Conservation (phyloP, 2,888 invertebrate genomes). For the Xestia rhomboidea region DNA sequence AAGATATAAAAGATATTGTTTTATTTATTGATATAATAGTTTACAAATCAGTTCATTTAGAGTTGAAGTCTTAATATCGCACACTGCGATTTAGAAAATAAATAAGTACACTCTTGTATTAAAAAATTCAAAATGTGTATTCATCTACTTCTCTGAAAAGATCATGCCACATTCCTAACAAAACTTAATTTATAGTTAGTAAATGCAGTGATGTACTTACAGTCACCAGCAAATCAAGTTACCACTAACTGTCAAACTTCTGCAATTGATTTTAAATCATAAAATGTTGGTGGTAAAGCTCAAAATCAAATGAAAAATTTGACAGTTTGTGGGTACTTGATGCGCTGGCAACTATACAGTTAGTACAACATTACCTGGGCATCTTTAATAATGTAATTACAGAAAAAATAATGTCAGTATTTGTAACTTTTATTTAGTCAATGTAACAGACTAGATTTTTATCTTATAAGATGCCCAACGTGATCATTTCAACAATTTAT, state of each 20-base stretch:
- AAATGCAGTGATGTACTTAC: constrained; percentile 23
- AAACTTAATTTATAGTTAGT: constrained; percentile 34
- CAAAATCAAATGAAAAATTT: no score
- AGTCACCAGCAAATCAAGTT: no score
- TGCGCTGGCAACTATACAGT: neutral
- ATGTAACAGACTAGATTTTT: constrained; percentile 41
- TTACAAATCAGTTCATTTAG: constrained; percentile 60
- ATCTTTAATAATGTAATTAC: constrained; percentile 33
- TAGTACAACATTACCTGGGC: constrained; percentile 41
- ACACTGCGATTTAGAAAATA: constrained; percentile 26
- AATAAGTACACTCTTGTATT: constrained; percentile 4
- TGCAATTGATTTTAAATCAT: no score
- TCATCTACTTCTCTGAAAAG: constrained; percentile 15
- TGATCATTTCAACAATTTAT: constrained; percentile 70
- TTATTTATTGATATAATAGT: constrained; percentile 57
- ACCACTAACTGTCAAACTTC: no score
- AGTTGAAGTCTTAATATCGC: constrained; percentile 11
- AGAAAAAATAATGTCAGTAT: constrained; percentile 16
- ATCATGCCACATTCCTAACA: neutral
- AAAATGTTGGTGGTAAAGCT: no score
- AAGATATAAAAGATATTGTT: constrained; percentile 50
- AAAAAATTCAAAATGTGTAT: neutral
- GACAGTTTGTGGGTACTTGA: no score
- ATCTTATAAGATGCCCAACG: constrained; percentile 41
- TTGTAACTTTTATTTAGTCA: constrained; percentile 17